Evolutionary conservation across 1,140 invertebrate genomes (phyloP).

Genomic region (Panulirus ornatus): DNA sequence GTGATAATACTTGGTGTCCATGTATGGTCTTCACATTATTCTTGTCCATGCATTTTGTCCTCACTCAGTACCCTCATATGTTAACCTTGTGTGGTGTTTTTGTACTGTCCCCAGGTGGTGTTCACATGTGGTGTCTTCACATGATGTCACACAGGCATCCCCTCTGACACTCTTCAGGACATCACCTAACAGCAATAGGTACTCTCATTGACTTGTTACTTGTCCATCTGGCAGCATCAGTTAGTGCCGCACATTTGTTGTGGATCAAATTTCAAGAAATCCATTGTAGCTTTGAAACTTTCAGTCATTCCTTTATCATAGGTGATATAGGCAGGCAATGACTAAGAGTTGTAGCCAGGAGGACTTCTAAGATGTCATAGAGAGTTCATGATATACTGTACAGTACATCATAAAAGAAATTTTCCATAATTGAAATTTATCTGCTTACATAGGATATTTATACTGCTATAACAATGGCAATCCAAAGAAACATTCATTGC

Average conservation of each 20-base stretch:
- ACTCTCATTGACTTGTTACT: background rate
- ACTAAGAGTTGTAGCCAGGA: background rate
- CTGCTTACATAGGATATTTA: background rate
- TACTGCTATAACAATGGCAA: background rate
- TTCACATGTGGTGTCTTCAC: background rate
- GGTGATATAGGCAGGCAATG: background rate
- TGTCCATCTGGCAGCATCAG: background rate
- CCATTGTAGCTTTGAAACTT: too few species aligned
- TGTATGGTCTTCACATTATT: too few species aligned
- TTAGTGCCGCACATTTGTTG: too few species aligned
- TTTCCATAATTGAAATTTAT: background rate
- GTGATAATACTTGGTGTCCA: too few species aligned
- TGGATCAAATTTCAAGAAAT: too few species aligned
- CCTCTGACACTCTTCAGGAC: background rate
- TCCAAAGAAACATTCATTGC: background rate
- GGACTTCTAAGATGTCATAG: background rate
- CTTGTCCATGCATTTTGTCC: too few species aligned
- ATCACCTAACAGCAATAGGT: background rate
- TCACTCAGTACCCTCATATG: too few species aligned
- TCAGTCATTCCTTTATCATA: background rate
- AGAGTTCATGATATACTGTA: background rate
- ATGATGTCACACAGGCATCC: too few species aligned
- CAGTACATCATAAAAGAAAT: background rate
- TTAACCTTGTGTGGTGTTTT: too few species aligned
- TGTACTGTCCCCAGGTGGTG: background rate